Evolutionary conservation across 2,797 vertebrate species (phyloP).

Genomic region (Tokudaia muenninki): DNA sequence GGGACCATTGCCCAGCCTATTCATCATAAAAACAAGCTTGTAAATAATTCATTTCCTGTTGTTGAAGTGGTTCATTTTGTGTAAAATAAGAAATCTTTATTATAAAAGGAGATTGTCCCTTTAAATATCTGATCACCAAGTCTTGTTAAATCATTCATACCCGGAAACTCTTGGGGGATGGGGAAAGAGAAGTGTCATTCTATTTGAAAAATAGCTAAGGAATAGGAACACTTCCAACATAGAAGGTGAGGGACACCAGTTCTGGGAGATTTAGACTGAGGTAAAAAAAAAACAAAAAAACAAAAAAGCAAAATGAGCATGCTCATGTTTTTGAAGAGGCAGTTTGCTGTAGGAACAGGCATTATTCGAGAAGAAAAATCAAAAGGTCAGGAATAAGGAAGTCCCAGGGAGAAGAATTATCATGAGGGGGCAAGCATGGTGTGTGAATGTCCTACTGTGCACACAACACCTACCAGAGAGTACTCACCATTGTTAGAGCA

Average conservation of each 20-base stretch:
- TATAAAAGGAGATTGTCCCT: conserved; percentile 61
- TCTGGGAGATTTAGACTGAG: background rate
- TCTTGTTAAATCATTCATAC: conserved; percentile 65
- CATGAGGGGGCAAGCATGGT: background rate
- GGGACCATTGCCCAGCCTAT: background rate
- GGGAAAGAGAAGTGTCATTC: conserved; percentile 37
- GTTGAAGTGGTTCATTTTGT: conserved; percentile 30
- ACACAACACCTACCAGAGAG: background rate
- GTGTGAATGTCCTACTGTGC: background rate
- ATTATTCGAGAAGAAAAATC: conserved; percentile 6
- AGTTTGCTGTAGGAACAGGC: conserved; percentile 44
- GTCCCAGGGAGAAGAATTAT: background rate
- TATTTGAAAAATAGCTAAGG: conserved; percentile 60
- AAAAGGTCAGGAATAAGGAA: background rate
- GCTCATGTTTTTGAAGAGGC: conserved; percentile 13
- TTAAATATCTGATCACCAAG: conserved; percentile 63
- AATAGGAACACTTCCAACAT: background rate
- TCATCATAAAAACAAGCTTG: conserved; percentile 8
- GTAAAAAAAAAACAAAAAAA: background rate
- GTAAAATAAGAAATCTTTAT: conserved; percentile 13
- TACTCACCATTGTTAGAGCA: background rate
- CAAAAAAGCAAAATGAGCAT: background rate
- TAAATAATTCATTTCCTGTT: background rate
- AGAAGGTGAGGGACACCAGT: conserved; percentile 24
- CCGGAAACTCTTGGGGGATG: conserved; percentile 16